Conservation (phyloP, 2,113 vertebrate genomes). For the Amblyopsis rosae region DNA sequence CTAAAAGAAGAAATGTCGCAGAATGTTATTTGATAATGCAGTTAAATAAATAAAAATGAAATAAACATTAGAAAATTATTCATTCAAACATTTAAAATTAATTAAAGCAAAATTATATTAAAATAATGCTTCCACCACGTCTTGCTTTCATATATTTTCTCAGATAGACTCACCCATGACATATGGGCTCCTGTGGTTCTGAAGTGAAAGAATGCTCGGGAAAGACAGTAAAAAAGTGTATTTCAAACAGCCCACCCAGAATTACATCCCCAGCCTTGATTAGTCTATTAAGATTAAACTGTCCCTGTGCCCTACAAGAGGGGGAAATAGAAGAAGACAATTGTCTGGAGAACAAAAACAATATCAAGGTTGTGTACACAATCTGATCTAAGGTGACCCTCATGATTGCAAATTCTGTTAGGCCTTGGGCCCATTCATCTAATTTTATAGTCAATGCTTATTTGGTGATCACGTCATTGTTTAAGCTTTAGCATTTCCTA, state of each 20-base stretch:
- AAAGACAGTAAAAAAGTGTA: constrained; percentile 45
- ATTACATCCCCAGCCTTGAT: constrained; percentile 46
- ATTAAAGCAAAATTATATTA: background rate
- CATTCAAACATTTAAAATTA: background rate
- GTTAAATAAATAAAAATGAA: background rate
- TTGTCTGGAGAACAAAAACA: background rate
- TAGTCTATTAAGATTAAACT: constrained; percentile 46
- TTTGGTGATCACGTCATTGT: background rate
- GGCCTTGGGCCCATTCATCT: background rate
- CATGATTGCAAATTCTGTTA: constrained; percentile 4
- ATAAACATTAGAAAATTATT: too few relatives aligned
- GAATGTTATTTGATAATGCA: background rate
- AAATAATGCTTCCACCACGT: background rate
- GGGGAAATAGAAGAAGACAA: background rate
- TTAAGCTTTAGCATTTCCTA: background rate
- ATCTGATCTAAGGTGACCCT: background rate
- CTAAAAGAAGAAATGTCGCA: constrained; percentile 15
- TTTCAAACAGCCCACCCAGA: constrained; percentile 55
- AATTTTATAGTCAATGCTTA: constrained; percentile 1
- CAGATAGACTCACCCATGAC: constrained; percentile 49
- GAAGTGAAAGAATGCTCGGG: constrained; percentile 48
- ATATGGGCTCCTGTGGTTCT: constrained; percentile 42
- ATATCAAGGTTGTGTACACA: constrained; percentile 1
- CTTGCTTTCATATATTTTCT: background rate
- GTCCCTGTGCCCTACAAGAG: constrained; percentile 28